phyloP scores from a whole-genome alignment of 2,113 vertebrate species.

The Dicrurus megarhynchus region DNA sequence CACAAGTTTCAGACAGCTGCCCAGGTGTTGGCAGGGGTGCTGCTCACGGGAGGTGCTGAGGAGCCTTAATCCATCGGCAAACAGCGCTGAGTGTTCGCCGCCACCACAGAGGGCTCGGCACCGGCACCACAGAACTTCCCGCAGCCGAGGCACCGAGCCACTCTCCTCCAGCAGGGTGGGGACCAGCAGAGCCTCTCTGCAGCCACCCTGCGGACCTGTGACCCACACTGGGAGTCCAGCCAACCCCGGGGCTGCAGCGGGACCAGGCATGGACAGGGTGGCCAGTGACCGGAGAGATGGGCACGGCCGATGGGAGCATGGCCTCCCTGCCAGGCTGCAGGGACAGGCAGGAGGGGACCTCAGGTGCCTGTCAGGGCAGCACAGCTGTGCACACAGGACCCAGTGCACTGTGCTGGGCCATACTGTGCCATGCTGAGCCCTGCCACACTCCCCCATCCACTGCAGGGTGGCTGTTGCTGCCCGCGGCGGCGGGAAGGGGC shows the following conservation, averaged over 20 bases:
- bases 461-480: background rate
- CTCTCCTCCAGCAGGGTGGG: background rate
- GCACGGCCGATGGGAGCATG: rapidly evolving
- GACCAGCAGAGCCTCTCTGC: no score
- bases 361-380: rapidly evolving
- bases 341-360: background rate
- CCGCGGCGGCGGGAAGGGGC: background rate
- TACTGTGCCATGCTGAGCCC: background rate
- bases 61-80: background rate
- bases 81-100: rapidly evolving
- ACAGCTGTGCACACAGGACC: no score
- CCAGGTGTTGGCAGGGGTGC: rapidly evolving
- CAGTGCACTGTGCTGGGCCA: rapidly evolving
- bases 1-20: rapidly evolving
- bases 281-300: rapidly evolving
- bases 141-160: rapidly evolving
- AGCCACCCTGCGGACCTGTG: background rate
- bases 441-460: background rate
- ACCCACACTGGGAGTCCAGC: rapidly evolving
- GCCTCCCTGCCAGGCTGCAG: background rate
- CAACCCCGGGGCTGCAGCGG: rapidly evolving
- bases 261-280: rapidly evolving
- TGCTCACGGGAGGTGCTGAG: background rate
- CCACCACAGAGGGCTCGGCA: rapidly evolving
- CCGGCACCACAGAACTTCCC: rapidly evolving